phyloP scores from a whole-genome alignment of 2,113 vertebrate genomes.

The Tiliqua scincoides region DNA sequence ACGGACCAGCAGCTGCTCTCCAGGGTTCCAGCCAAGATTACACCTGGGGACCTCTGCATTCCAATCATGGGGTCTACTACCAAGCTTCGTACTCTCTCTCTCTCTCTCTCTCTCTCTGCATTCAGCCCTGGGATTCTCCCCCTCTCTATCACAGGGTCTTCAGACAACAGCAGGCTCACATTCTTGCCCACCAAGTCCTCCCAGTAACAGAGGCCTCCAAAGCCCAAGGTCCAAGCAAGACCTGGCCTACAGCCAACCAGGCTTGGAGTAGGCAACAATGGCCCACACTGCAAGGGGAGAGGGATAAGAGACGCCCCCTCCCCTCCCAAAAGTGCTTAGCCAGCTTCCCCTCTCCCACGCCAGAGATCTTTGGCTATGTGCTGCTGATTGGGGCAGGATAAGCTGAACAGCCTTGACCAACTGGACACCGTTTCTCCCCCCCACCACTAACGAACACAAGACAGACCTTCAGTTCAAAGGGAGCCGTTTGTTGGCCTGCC shows the following conservation, averaged over 20 bases:
- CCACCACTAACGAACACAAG: neutral
- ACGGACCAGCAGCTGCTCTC: too few species aligned
- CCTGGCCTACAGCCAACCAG: slow-evolving; percentile 30
- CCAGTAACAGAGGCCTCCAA: slow-evolving; percentile 5
- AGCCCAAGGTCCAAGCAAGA: neutral
- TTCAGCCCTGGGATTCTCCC: too few species aligned
- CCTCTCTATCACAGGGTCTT: too few species aligned
- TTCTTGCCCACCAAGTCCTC: slow-evolving; percentile 38
- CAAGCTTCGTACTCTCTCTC: too few species aligned
- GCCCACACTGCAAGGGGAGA: slow-evolving; percentile 32
- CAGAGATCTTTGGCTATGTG: neutral
- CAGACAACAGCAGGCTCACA: slow-evolving; percentile 12
- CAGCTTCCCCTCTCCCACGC: neutral
- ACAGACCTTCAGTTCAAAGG: neutral
- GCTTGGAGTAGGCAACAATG: slow-evolving; percentile 35
- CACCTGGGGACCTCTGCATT: too few species aligned
- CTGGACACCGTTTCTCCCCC: too few species aligned
- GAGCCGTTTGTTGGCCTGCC: neutral
- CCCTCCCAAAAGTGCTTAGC: neutral
- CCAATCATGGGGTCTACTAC: neutral
- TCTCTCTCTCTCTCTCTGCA: neutral
- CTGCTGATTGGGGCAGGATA: neutral
- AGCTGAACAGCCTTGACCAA: neutral
- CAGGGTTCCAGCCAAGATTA: too few species aligned
- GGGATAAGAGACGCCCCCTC: too few species aligned